A percentile compares a stretch with the other conserved stretches of the same genome.
Evolutionary conservation across 2,797 vertebrate species (phyloP).

Genomic region (Petrocephalus sullivani): DNA sequence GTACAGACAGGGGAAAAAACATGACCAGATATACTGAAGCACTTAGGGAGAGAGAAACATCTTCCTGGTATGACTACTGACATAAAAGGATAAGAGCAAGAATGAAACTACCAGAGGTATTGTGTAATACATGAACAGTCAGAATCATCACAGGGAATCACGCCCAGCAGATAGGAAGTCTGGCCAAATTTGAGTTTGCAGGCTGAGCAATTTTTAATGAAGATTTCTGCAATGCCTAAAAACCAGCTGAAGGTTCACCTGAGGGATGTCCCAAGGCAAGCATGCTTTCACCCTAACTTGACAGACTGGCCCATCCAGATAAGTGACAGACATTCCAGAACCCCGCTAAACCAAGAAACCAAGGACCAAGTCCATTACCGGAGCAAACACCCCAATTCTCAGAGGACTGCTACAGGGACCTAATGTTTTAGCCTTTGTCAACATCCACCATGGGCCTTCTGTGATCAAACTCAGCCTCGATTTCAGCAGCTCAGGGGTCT

Average conservation of each 20-base stretch:
- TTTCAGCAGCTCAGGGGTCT: slow-evolving; percentile 24
- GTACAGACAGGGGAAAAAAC: background rate
- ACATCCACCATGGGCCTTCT: background rate
- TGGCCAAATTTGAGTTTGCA: slow-evolving; percentile 53
- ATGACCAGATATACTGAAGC: background rate
- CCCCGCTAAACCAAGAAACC: slow-evolving; percentile 40
- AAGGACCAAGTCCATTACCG: slow-evolving; percentile 38
- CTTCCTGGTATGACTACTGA: background rate
- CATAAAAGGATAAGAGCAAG: background rate
- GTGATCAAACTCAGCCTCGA: slow-evolving; percentile 35
- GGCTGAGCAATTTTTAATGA: slow-evolving; percentile 47
- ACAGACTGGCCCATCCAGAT: slow-evolving; percentile 35
- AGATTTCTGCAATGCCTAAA: slow-evolving; percentile 50
- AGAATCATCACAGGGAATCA: background rate
- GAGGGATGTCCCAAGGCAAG: slow-evolving; percentile 43
- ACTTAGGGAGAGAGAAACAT: background rate
- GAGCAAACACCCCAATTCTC: slow-evolving; percentile 36
- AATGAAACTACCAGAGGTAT: background rate
- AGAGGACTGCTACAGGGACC: slow-evolving; percentile 33
- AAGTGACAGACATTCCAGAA: slow-evolving; percentile 43
- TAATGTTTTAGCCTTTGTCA: slow-evolving; percentile 15
- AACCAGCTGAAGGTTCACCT: slow-evolving; percentile 46
- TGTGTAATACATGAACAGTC: background rate
- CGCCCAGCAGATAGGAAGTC: slow-evolving; percentile 34
- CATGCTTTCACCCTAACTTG: slow-evolving; percentile 51